These are phyloP conservation scores for Loxodonta africana DNA, from an alignment of 2,113 vertebrate genomes.

Conservation along the genomic window DNA sequence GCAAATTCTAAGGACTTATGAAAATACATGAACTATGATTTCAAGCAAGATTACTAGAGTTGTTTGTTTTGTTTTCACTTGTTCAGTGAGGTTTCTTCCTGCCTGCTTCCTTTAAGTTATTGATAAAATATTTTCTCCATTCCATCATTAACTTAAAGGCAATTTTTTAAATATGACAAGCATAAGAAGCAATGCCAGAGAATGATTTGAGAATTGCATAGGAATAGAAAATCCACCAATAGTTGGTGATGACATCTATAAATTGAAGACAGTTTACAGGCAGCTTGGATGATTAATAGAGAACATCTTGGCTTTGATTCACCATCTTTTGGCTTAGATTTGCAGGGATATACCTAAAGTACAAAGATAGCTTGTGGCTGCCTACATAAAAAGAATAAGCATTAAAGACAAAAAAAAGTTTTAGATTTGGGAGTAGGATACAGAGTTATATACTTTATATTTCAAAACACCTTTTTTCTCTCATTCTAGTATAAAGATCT, in stretches of 20 bases:
- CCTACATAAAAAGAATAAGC: background rate
- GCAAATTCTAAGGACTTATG: background rate
- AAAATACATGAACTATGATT: background rate
- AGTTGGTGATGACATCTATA: background rate
- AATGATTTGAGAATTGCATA: background rate
- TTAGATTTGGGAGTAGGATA: background rate
- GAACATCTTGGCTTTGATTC: background rate
- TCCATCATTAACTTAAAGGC: background rate
- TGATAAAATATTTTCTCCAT: background rate
- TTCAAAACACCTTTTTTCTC: background rate
- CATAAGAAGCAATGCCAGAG: background rate
- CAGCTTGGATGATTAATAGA: background rate
- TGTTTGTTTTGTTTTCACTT: conserved; percentile 46
- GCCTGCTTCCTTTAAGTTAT: background rate
- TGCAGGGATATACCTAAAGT: background rate
- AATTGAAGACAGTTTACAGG: background rate
- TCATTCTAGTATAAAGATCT: background rate
- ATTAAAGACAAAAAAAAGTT: background rate
- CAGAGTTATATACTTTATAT: background rate
- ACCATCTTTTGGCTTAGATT: background rate
- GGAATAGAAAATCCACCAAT: background rate
- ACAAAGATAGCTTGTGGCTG: background rate
- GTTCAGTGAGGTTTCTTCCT: background rate
- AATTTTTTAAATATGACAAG: conserved; percentile 17
- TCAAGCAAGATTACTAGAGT: background rate